Percentiles rank a stretch among this genome's conserved stretches.
Conservation (phyloP, 2,113 vertebrate species). For the Pomatorhinus ruficollis region DNA sequence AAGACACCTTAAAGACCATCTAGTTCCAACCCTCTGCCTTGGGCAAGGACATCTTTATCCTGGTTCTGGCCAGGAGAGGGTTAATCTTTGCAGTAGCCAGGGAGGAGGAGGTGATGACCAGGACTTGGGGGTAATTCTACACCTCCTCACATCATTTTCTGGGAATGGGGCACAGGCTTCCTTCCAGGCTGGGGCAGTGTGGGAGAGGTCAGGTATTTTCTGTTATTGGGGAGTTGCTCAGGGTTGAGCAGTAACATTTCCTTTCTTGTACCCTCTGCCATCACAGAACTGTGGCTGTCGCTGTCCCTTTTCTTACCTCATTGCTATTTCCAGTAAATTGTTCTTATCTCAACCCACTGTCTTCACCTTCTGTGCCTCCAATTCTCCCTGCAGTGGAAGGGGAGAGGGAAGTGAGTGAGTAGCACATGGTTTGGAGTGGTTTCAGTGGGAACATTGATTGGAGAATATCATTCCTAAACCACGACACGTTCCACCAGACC, state of each 20-base stretch:
- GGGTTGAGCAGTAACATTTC: neutral
- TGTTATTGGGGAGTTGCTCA: neutral
- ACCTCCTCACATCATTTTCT: neutral
- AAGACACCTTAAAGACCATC: neutral
- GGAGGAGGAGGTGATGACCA: too few species aligned
- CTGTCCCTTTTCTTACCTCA: neutral
- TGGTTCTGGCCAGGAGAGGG: neutral
- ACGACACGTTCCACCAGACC: accelerated
- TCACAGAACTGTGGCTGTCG: neutral
- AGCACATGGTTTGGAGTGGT: too few species aligned
- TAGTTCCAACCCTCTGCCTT: neutral
- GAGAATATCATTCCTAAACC: neutral
- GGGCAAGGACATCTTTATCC: neutral
- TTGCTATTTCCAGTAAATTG: neutral
- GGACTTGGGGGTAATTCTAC: neutral
- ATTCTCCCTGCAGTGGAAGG: neutral
- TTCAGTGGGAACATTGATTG: neutral
- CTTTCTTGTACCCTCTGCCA: neutral
- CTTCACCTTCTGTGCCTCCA: neutral
- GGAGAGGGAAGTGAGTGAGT: neutral
- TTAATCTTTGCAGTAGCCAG: neutral
- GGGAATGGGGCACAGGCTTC: neutral
- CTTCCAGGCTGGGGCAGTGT: too few species aligned
- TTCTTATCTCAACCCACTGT: neutral
- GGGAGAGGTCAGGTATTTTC: neutral